phyloP scores from a whole-genome alignment of 2,797 vertebrate genomes.

The Trematomus bernacchii region DNA sequence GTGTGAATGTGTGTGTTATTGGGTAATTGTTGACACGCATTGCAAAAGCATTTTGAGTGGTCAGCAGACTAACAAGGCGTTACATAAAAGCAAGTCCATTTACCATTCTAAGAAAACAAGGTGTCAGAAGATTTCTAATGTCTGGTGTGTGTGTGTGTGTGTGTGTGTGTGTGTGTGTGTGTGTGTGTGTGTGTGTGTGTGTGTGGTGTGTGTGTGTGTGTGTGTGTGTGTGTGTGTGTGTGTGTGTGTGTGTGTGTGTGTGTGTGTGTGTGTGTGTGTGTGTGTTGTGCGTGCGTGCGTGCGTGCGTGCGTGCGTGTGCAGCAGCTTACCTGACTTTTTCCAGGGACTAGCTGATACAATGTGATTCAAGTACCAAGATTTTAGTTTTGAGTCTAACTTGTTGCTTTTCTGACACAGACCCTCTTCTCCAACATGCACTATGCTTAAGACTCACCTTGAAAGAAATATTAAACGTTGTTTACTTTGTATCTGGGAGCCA shows the following conservation, averaged over 20 bases:
- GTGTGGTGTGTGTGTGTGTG: slow-evolving; percentile 4
- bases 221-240: not conserved
- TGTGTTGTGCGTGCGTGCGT: slow-evolving; percentile 25
- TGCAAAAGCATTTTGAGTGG: too few species aligned
- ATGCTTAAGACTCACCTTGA: slow-evolving; percentile 16
- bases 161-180: not conserved
- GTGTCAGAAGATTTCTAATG: slow-evolving; percentile 10
- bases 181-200: not conserved
- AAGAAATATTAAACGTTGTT: slow-evolving; percentile 47
- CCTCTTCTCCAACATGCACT: too few species aligned
- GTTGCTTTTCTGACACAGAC: too few species aligned
- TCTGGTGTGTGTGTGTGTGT: not conserved
- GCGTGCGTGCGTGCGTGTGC: not conserved
- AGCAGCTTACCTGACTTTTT: slow-evolving; percentile 6
- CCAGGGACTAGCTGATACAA: slow-evolving; percentile 1
- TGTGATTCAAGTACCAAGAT: not conserved
- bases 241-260: not conserved
- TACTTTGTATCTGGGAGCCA: slow-evolving; percentile 40
- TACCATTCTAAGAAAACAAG: slow-evolving; percentile 1
- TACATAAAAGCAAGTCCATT: too few species aligned
- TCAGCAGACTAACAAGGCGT: too few species aligned
- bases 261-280: not conserved
- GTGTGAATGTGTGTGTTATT: too few species aligned
- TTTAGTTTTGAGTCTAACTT: slow-evolving; percentile 27
- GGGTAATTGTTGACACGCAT: too few species aligned